Evolutionary conservation across 2,113 vertebrate genomes (phyloP), one percentile per base, ranked within the genome.

Genomic region (Chelonoidis abingdonii): DNA sequence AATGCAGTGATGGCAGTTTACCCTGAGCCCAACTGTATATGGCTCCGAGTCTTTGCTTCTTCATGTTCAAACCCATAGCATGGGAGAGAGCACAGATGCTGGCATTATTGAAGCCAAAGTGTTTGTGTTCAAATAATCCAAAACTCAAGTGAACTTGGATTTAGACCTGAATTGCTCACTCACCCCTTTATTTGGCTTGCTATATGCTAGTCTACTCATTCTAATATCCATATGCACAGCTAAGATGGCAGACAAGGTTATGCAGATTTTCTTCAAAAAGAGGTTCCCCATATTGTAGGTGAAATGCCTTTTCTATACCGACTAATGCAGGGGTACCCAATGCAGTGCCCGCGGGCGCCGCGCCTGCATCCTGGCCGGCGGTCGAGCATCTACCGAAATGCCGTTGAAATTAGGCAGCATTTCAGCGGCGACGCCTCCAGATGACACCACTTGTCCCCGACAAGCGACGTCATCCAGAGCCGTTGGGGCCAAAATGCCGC

Each of bases 81-180:
- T n/a, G 17, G 13, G 4, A 38, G 21, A 56, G 84, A 94, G 35
- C 16, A 92, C 59, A 88, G 41, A 85, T 47, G 6, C 1, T 86
- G 78, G 75, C 0, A 83, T 47, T 94, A 96, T 81, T 52, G 94
- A 41, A 16, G 72, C 4, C 8, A 49, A 22, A 56, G 22, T 50
- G 85, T 65, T 81, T 87, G 14, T 47, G 59, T 87, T 80, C 11
- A 10, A 87, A 89, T 17, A 90, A 41, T 25, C 38, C 22, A 44
- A 79, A 90, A 93, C 6, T 38, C 41, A 87, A 92, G 19, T 27
- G 31, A 79, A n/a, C 59, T 1, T 92, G 84, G 86, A 87, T 86
- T 90, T 87, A 62, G 94, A 90, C 47, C 90, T 94, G 59, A 87
- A 89, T 16, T 62, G n/a, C 82, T 95, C 84, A 94, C 35, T 93